Evolutionary conservation across 2,113 vertebrate species (phyloP), one percentile per base, ranked within the genome.

Genomic region (Bubalus kerabau): DNA sequence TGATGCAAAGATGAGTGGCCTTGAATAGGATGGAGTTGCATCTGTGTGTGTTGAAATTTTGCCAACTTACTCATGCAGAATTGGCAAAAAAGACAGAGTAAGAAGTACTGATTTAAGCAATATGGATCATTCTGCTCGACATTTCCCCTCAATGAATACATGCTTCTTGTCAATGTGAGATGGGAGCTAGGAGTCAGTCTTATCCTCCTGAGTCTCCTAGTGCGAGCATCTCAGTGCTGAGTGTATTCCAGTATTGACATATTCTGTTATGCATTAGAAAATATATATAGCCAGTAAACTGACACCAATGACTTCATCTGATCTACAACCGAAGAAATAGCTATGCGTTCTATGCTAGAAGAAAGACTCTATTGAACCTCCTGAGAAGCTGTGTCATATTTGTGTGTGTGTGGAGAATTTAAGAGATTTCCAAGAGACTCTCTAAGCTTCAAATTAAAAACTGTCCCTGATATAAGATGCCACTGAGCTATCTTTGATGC

Each of bases 341-440:
- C 54, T 91, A 1, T 85, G 8, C 15, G 2, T 91, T 92, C 76
- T 94, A 64, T 43, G 12, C 36, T 90, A 83, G 30, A 59, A n/a
- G 30, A 86, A 97, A 83, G 3, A 1, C 48, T 93, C 2, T n/a
- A 24, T 23, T 86, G 71, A 54, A 71, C 80, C 43, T 95, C 7
- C 21, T 48, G 48, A 91, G 40, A 85, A 23, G 11, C 50, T 81
- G 43, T 46, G n/a, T 26, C 10, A 2, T 91, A 14, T 88, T 87
- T 95, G 57, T 94, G 76, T 95, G 23, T 94, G 86, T 78, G 86
- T 83, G 48, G 67, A 87, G 36, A 97, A 84, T 3, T 59, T 57
- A 87, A 91, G 40, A 87, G 7, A 52, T 96, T 92, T 94, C 9
- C 9, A 78, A 78, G 56, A 96, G 28, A 78, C n/a, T 83, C 15